phyloP scores from a whole-genome alignment of 2,113 vertebrate species.

The Alectura lathami region DNA sequence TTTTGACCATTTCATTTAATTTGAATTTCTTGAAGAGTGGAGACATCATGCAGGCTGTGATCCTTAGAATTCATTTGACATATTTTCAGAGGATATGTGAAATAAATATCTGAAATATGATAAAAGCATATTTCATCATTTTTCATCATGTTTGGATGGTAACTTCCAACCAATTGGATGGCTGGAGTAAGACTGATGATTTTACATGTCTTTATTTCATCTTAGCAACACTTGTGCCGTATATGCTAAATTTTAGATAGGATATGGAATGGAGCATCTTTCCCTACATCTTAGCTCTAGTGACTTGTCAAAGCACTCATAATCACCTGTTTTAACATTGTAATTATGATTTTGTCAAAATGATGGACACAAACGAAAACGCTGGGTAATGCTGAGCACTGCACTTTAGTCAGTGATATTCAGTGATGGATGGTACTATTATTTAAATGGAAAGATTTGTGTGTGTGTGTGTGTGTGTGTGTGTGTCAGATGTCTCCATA shows the following conservation, averaged over 20 bases:
- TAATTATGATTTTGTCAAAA: constrained; percentile 39
- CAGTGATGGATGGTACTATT: background rate
- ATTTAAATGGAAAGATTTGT: background rate
- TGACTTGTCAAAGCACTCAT: background rate
- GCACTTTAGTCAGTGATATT: background rate
- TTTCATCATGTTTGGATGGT: too few relatives aligned
- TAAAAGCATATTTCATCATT: too few relatives aligned
- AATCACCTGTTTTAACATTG: constrained; percentile 2
- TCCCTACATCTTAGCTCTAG: background rate
- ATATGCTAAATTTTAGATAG: background rate
- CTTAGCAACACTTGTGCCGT: background rate
- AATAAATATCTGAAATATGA: constrained; percentile 14
- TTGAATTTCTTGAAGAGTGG: background rate
- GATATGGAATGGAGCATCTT: background rate
- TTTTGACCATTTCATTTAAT: background rate
- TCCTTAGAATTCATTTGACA: background rate
- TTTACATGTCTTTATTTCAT: background rate
- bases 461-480: background rate
- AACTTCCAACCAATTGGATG: background rate
- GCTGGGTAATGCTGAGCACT: background rate
- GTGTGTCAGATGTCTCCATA: background rate
- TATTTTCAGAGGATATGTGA: background rate
- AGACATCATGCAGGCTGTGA: background rate
- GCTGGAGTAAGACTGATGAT: background rate
- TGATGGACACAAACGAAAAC: constrained; percentile 29